These are phyloP conservation scores for Rhynchonycteris naso DNA, from an alignment of 2,797 vertebrate species.

Conservation along the genomic window DNA sequence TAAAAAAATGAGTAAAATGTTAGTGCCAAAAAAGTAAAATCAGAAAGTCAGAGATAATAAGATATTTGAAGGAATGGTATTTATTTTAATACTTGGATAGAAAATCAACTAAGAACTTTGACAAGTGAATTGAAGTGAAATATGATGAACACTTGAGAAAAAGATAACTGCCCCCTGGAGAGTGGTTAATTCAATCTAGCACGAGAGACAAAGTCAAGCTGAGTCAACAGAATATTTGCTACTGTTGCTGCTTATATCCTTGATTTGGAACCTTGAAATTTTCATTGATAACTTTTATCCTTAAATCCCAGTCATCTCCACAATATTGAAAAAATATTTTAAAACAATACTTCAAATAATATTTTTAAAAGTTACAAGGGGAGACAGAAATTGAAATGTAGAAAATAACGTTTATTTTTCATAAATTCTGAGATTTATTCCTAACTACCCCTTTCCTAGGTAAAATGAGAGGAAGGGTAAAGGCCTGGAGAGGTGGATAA, in stretches of 20 bases:
- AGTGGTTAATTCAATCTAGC: background rate
- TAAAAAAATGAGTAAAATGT: background rate
- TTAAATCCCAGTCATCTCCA: background rate
- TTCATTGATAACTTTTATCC: background rate
- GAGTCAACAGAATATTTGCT: background rate
- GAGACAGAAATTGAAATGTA: background rate
- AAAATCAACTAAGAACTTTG: background rate
- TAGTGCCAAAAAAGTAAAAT: background rate
- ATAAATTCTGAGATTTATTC: background rate
- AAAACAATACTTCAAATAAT: background rate
- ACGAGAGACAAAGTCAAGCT: constrained; percentile 1
- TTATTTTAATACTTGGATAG: background rate
- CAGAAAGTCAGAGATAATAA: background rate
- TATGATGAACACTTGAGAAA: background rate
- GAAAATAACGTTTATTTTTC: background rate
- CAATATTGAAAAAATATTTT: background rate
- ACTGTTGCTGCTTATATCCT: background rate
- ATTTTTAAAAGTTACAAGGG: background rate
- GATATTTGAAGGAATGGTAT: background rate
- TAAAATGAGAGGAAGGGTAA: background rate
- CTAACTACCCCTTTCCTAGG: background rate
- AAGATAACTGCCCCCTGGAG: background rate
- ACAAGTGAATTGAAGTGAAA: background rate
- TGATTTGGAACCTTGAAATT: background rate
- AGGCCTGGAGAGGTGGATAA: background rate